Conservation (phyloP, 2,113 vertebrate genomes). For the Poeciliopsis turrubarensis region DNA sequence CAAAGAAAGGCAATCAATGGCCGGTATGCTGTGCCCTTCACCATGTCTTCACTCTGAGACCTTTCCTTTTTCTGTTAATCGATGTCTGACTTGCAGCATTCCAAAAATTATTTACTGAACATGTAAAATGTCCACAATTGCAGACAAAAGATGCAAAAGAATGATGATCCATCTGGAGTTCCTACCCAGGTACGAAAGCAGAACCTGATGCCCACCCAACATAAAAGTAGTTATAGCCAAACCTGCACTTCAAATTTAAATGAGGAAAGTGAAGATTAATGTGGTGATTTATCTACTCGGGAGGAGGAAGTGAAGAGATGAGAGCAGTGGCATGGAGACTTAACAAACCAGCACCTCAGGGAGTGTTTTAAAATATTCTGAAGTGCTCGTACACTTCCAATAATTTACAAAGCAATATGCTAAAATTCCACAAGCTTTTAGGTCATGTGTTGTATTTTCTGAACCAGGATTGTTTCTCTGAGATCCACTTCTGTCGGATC, state of each 20-base stretch:
- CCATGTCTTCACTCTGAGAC: constrained; percentile 44
- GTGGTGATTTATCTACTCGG: neutral
- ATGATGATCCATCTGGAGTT: neutral
- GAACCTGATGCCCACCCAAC: too few species aligned
- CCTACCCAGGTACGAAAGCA: too few species aligned
- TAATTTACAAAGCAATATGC: neutral
- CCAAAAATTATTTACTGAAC: constrained; percentile 5
- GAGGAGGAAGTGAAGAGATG: neutral
- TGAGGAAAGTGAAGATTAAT: too few species aligned
- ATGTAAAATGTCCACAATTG: neutral
- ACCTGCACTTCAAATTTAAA: too few species aligned
- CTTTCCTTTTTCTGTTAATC: constrained; percentile 35
- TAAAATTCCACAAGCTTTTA: neutral
- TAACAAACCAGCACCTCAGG: neutral
- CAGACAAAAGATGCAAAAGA: neutral
- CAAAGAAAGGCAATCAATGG: constrained; percentile 72
- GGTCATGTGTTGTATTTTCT: neutral
- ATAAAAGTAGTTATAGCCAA: too few species aligned
- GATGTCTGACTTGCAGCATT: constrained; percentile 24
- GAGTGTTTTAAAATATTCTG: neutral
- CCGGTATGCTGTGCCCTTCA: constrained; percentile 65
- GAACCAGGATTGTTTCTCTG: too few species aligned
- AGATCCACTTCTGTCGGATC: too few species aligned
- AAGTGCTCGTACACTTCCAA: neutral
- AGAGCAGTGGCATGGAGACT: neutral